Evolutionary conservation across 1,140 invertebrate genomes (phyloP), one percentile per base, ranked within the genome.

Genomic region (Drosophila pachea): DNA sequence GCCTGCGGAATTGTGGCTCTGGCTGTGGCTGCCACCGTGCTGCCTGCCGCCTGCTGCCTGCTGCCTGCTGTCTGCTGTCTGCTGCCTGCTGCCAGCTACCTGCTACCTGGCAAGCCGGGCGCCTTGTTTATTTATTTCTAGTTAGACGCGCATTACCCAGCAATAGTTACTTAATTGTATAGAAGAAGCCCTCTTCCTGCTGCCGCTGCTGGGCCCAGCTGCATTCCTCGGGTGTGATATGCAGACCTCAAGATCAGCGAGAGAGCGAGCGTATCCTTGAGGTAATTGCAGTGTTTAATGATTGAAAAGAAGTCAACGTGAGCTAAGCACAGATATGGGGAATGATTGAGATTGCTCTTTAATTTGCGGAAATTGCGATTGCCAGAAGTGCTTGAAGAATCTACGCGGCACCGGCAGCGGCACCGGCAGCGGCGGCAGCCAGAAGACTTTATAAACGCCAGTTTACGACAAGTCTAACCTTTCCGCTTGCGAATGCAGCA

Each of bases 91-190:
- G 22, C 22, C 22, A 11, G 64, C 47, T 45, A 42, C 45, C 35
- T 40, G 12, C 48, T 35, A 38, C 47, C 36, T 45, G 11, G 36
- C 49, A 43, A 50, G 4, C 38, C 58, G 59, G 48, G 68, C 70
- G 73, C 73, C 76, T 84, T 83, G 79, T 83, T 83, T 83, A 83
- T 83, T 83, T 83, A 83, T 83, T 83, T 79, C 79, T 83, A 83
- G 79, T 83, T 83, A 84, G 79, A 67, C 69, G 79, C 79, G 66
- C 79, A 73, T 78, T 84, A 79, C 61, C 81, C 79, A 22, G 32
- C 56, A 68, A 73, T 77, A 78, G 61, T 71, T 84, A 79, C 78
- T 79, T 83, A 83, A 83, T 83, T 83, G 79, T 79, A 79, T 71
- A 63, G 22, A 22, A 22, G 22, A 22, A 22, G 78, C 73, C 72